phyloP scores from a whole-genome alignment of 2,888 invertebrate species.

The Stictocephala bisonia region DNA sequence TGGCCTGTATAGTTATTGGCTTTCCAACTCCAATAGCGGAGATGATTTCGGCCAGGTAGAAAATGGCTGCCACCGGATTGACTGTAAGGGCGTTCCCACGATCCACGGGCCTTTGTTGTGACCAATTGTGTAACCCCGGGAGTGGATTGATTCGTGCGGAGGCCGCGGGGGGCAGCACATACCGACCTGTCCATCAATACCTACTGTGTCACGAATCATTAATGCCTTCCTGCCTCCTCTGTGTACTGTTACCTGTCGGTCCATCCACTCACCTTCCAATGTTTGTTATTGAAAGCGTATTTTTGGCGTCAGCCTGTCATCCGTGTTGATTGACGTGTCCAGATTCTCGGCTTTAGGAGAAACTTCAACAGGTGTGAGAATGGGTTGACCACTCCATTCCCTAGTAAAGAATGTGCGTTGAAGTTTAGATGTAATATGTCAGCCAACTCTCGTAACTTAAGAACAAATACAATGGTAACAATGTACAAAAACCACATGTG shows the following conservation, averaged over 20 bases:
- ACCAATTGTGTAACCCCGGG: conserved; percentile 16
- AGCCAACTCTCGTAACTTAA: too few relatives aligned
- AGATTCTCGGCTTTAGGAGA: too few relatives aligned
- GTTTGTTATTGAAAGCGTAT: too few relatives aligned
- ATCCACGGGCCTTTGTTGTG: background rate
- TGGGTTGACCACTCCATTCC: too few relatives aligned
- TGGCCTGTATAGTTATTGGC: conserved; percentile 39
- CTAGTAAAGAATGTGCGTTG: too few relatives aligned
- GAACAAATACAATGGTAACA: too few relatives aligned
- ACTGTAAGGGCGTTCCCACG: conserved; percentile 26
- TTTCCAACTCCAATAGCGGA: conserved; percentile 38
- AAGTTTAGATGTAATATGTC: too few relatives aligned
- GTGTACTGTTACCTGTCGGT: conserved; percentile 13
- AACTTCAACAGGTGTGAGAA: too few relatives aligned
- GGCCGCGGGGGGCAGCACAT: conserved; percentile 35
- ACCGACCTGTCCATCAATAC: conserved; percentile 26
- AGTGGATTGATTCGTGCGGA: conserved; percentile 22
- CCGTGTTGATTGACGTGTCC: too few relatives aligned
- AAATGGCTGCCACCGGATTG: background rate
- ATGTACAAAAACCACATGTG: too few relatives aligned
- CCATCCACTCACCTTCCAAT: too few relatives aligned
- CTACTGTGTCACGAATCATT: conserved; percentile 27
- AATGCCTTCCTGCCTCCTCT: conserved; percentile 37
- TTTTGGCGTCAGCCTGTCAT: too few relatives aligned
- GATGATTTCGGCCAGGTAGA: conserved; percentile 25